Evolutionary conservation across 2,888 invertebrate species (phyloP), one percentile per base, ranked within the genome.

Genomic region (Ennomos quercinarius): DNA sequence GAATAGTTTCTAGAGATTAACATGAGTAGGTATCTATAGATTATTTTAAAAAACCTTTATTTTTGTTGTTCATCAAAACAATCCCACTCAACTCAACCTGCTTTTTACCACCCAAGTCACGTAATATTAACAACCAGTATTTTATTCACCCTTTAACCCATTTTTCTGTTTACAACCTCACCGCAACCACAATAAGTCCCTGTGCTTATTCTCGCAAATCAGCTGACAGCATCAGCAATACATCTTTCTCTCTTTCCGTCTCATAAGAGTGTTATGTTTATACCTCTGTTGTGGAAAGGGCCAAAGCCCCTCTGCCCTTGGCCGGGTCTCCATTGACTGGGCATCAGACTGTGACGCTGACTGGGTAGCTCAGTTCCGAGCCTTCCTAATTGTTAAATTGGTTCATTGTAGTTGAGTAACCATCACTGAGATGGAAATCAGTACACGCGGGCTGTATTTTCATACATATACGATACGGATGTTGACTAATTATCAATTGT

Each of bases 281-380:
- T 64, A 56, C 76, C 76, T 63, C 71, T 61, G 48, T 76, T 66
- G 10, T 38, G 27, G 9, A 9, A 69, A 74, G 77, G 80, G 81
- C 76, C 75, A 76, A 75, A 78, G 76, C 75, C 78, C 78, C 53
- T 74, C 41, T 76, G 82, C 80, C 87, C 86, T 86, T 83, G 84
- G 77, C 76, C 73, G 71, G 67, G 71, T 61, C 71, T 69, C 65
- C 68, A 78, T 75, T 72, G 67, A 66, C 66, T 63, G 68, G 70
- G 76, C 77, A 77, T 64, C 78, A 74, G 80, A 78, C 79, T 71
- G 81, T 80, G 81, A 83, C 35, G 39, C 27, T 17, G 11, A 27
- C 27, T 27, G 27, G 27, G 27, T 27, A 46, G 37, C 85, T 80
- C 66, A 83, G 69, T 76, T 83, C 63, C 57, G 61, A 64, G 69